phyloP scores from a whole-genome alignment of 2,888 invertebrate species.

The Oegoconia quadripuncta region DNA sequence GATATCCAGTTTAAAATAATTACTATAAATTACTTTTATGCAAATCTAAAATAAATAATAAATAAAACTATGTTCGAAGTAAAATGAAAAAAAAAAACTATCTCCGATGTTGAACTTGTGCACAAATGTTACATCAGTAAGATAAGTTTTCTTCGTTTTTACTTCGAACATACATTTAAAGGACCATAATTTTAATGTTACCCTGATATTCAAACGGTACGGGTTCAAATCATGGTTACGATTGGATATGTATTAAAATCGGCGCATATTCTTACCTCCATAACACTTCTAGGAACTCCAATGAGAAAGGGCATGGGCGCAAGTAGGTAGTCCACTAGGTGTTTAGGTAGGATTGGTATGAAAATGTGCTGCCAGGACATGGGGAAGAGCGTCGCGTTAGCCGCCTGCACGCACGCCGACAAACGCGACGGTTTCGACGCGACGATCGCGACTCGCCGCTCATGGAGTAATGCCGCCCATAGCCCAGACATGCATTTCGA shows the following conservation, averaged over 20 bases:
- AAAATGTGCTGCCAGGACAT: slow-evolving; percentile 99
- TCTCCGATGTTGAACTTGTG: too few relatives aligned
- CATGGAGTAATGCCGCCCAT: slow-evolving; percentile 96
- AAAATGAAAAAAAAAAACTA: too few relatives aligned
- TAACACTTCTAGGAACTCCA: slow-evolving; percentile 92
- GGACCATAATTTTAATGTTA: too few relatives aligned
- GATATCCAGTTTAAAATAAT: too few relatives aligned
- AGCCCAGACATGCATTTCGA: slow-evolving; percentile 96
- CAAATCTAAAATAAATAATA: too few relatives aligned
- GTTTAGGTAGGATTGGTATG: slow-evolving; percentile 95
- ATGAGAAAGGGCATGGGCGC: slow-evolving; percentile 99
- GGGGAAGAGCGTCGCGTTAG: slow-evolving; percentile 96
- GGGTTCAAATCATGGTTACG: neutral
- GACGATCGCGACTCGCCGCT: slow-evolving; percentile 95
- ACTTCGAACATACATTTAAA: too few relatives aligned
- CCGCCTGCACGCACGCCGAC: slow-evolving; percentile 96
- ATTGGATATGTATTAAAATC: neutral
- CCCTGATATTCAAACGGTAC: too few relatives aligned
- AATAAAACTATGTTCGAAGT: too few relatives aligned
- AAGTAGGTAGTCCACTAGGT: slow-evolving; percentile 91
- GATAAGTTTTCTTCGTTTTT: too few relatives aligned
- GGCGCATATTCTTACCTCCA: slow-evolving; percentile 82
- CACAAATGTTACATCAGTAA: too few relatives aligned
- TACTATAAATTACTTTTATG: too few relatives aligned
- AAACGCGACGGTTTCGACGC: slow-evolving; percentile 93